Evolutionary conservation across 2,888 invertebrate genomes (phyloP), one percentile per base, ranked within the genome.

Genomic region (Barypeithes pellucidus): DNA sequence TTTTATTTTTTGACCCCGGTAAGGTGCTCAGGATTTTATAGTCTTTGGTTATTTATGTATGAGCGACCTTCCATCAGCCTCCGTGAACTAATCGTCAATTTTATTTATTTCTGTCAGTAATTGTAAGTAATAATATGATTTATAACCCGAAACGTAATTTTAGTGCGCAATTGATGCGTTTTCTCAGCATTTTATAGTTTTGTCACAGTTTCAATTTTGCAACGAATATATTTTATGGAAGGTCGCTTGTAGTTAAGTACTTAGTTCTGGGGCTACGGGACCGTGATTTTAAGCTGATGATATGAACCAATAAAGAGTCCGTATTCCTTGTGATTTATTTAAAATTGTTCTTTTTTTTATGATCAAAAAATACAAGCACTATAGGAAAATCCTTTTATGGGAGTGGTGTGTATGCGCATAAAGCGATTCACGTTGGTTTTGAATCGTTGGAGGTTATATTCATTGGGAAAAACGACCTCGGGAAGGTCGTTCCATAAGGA

Each of bases 71-170:
- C 52, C 29, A 29, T 29, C 52, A 52, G 14, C 52, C 52, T 52
- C 29, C 14, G 29, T 39, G 4, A n/a, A 14, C 24, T 52, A 52
- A 52, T 52, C 52, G n/a, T 52, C 29, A 29, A 22, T 52, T 52
- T 52, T 24, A 52, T 52, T 52, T 52, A 52, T 52, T 52, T 52
- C 24, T 52, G 14, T 52, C 52, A 14, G 3, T 52, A 52, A 52
- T 52, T 52, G 29, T 14, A 52, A 1, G 8, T 14, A n/a, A 47
- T 9, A 8, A 22, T 52, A 8, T 52, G 29, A 24, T 52, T 52
- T 52, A 52, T 14, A n/a, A 29, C 52, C 52, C 52, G 29, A 24
- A 7, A 24, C 1, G 24, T 52, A 52, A 29, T 52, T 52, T 52
- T 24, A 29, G 29, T 52, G 11, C 14, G 24, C n/a, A 24, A 52